Evolutionary conservation across 2,888 invertebrate species (phyloP), one percentile per base, ranked within the genome.

Genomic region (Brachypalpus laphriformis): DNA sequence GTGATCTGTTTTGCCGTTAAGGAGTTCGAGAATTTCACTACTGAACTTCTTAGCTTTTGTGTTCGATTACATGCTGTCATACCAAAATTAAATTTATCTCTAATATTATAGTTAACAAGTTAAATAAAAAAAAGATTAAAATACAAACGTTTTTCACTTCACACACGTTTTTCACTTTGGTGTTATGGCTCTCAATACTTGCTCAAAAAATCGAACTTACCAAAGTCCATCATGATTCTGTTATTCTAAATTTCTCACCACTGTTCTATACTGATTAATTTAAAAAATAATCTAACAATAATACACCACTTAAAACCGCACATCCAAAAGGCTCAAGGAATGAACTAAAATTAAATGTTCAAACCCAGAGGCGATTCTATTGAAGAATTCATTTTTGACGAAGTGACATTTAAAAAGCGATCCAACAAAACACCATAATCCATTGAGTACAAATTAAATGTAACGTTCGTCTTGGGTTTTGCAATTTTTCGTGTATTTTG

Each of bases 361-460:
- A 45, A 68, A 25, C 8, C 18, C 11, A 56, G 20, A 18, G 25
- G 18, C 47, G 20, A 20, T 20, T 25, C 5, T 57, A 45, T 66
- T 54, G 59, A 74, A 51, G 49, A 66, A 66, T 59, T 31, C 51
- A 63, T 74, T 74, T 81, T 74, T 68, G 68, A 74, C 54, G 37
- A 74, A 40, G 37, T 81, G 70, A 51, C 75, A 75, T 63, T 61
- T 11, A 31, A 45, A 37, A 11, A 37, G 11, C 11, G 25, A 40
- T 14, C 45, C 37, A 51, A 59, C 66, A 11, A 25, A 57, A 20
- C 81, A 25, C 74, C 66, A 80, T 80, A 74, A 61, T 34, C 51
- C 72, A 72, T 31, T 9, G 34, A 66, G 59, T 54, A 18, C 74
- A 81, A 74, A 81, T 81, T 68, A 54, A 74, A 54, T 49, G 59